A percentile compares a stretch with the other conserved stretches of the same genome.
Evolutionary conservation across 2,888 invertebrate genomes (phyloP).

Genomic region (Odontocolon sp.): DNA sequence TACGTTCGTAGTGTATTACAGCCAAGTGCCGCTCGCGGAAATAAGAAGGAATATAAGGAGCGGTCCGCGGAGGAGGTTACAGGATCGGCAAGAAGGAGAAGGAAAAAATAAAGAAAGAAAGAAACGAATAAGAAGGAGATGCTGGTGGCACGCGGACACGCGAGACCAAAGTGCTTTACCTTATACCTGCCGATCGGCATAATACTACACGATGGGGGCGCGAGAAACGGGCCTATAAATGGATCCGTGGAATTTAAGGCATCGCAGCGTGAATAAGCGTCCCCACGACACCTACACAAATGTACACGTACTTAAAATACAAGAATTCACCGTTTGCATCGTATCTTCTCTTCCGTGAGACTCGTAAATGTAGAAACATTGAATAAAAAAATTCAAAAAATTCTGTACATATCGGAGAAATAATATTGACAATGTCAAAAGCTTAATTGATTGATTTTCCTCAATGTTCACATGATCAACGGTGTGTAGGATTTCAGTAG

Average conservation of each 20-base stretch:
- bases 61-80: conserved; percentile 56
- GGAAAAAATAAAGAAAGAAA: conserved; percentile 50
- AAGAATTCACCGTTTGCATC: conserved; percentile 53
- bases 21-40: conserved; percentile 58
- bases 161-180: conserved; percentile 71
- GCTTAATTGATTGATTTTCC: too few species aligned
- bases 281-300: conserved; percentile 61
- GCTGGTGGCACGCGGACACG: conserved; percentile 60
- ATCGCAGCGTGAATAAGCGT: conserved; percentile 53
- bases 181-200: conserved; percentile 68
- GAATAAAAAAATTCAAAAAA: conserved; percentile 21
- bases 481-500: not conserved
- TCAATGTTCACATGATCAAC: too few species aligned
- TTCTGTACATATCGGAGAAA: conserved; percentile 12
- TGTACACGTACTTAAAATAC: conserved; percentile 52
- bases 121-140: conserved; percentile 44
- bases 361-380: conserved; percentile 28
- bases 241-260: conserved; percentile 66
- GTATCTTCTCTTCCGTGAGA: conserved; percentile 35
- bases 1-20: conserved; percentile 41
- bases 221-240: conserved; percentile 68
- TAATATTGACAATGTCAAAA: too few species aligned
- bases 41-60: conserved; percentile 64
- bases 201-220: conserved; percentile 64
- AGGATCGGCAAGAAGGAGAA: conserved; percentile 50